phyloP scores from a whole-genome alignment of 2,113 vertebrate genomes.

The Ailurus styani region DNA sequence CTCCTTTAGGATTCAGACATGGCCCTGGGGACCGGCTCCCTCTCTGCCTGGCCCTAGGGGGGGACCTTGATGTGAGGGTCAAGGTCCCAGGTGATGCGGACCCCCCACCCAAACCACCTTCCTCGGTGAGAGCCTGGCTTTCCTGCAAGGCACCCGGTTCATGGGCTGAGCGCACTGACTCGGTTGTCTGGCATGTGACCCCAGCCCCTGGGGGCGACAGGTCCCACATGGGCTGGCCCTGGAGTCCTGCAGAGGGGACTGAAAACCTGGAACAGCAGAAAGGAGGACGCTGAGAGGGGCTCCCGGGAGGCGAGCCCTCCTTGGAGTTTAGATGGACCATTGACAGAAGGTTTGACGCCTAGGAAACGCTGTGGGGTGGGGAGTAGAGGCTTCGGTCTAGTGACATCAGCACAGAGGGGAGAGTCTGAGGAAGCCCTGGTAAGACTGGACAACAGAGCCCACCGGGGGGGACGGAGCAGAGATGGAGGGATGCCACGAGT shows the following conservation, averaged over 20 bases:
- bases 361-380: rapidly evolving
- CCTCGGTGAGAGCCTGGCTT: background rate
- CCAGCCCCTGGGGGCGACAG: rapidly evolving
- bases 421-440: background rate
- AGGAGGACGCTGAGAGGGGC: background rate
- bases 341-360: background rate
- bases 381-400: background rate
- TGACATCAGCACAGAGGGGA: background rate
- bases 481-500: rapidly evolving
- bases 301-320: background rate
- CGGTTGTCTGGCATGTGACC: rapidly evolving
- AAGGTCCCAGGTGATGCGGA: background rate
- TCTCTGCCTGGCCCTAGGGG: background rate
- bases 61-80: background rate
- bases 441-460: background rate
- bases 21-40: background rate
- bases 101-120: background rate
- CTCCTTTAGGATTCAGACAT: background rate
- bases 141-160: rapidly evolving
- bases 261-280: background rate
- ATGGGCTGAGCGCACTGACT: background rate
- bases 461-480: background rate
- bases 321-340: background rate
- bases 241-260: background rate
- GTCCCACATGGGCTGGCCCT: background rate